Percentiles rank a stretch among this genome's conserved stretches.
Evolutionary conservation across 2,888 invertebrate genomes (phyloP).

Genomic region (Bombylius discolor): DNA sequence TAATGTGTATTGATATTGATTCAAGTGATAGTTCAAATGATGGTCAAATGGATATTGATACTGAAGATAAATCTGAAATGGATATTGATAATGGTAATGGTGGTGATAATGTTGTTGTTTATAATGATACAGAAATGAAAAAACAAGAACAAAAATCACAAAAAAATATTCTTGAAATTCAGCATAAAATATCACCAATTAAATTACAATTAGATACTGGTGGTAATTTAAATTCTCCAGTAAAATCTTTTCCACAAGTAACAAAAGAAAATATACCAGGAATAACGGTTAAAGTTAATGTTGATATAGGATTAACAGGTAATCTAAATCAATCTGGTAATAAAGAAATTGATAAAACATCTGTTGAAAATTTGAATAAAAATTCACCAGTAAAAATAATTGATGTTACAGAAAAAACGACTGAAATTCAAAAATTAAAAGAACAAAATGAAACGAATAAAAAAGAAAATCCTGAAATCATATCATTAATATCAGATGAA

Average conservation of each 20-base stretch:
- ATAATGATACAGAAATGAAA: conserved; percentile 3
- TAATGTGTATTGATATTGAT: background rate
- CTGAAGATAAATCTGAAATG: conserved; percentile 1
- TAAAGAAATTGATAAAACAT: background rate
- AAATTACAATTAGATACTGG: no score
- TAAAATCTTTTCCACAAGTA: background rate
- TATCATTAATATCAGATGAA: no score
- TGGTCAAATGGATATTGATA: conserved; percentile 2
- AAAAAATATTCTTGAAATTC: no score
- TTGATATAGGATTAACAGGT: background rate
- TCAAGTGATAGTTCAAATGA: background rate
- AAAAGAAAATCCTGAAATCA: no score
- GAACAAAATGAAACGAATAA: no score
- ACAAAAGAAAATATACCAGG: conserved; percentile 2
- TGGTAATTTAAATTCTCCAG: no score
- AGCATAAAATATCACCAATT: no score
- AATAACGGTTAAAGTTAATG: background rate
- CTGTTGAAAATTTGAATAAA: no score
- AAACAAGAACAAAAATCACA: no score
- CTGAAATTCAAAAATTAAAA: no score
- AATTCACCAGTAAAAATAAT: no score
- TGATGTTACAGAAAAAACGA: no score
- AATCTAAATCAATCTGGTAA: background rate
- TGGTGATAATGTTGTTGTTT: background rate
- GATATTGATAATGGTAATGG: background rate